These are phyloP conservation scores for Chondrosia reniformis DNA, from an alignment of 37 sponge, comb jelly and placozoan species.

Conservation along the genomic window DNA sequence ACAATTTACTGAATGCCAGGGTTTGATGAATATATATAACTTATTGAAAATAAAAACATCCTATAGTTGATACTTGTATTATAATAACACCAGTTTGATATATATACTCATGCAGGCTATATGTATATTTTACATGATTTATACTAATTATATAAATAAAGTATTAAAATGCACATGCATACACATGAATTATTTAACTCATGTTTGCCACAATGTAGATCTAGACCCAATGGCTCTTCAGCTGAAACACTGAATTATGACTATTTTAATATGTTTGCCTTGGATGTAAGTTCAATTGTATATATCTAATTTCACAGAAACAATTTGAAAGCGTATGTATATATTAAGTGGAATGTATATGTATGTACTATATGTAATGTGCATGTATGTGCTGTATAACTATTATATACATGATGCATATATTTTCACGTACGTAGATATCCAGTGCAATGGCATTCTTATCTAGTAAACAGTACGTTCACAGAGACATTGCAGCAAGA, in stretches of 20 bases:
- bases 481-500: conserved; percentile 53
- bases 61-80: no score
- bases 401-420: background rate
- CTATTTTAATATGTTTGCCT: conserved; percentile 41
- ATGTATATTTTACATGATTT: no score
- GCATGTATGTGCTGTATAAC: background rate
- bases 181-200: no score
- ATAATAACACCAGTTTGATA: no score
- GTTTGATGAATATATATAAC: no score
- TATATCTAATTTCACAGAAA: background rate
- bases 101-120: no score
- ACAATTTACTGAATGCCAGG: no score
- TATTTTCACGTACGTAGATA: conserved; percentile 20
- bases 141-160: no score
- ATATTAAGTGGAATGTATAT: background rate
- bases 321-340: background rate
- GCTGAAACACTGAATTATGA: background rate
- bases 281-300: conserved; percentile 21
- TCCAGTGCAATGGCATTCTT: conserved; percentile 42
- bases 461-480: conserved; percentile 33
- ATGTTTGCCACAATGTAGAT: no score
- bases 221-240: no score
- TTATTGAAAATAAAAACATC: no score
- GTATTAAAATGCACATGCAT: no score
- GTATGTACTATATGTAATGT: background rate